These are phyloP conservation scores for Siphonodentalium dalli DNA, from an alignment of 2,888 invertebrate genomes.

Conservation along the genomic window DNA sequence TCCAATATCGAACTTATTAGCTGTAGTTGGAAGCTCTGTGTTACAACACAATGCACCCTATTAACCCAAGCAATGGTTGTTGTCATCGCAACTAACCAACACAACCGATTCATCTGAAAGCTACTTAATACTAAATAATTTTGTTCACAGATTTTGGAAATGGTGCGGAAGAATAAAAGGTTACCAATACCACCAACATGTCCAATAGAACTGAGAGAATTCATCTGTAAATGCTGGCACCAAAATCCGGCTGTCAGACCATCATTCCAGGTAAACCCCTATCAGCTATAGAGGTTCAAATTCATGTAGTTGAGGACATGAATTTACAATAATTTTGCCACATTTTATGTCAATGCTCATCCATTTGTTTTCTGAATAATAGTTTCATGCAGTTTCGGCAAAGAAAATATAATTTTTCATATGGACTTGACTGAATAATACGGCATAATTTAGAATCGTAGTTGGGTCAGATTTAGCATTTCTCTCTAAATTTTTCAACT, in stretches of 20 bases:
- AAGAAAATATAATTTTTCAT: background rate
- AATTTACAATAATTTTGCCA: background rate
- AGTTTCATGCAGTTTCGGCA: background rate
- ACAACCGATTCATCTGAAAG: too few species aligned
- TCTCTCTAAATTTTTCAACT: too few species aligned
- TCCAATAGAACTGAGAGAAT: conserved; percentile 39
- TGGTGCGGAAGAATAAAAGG: conserved; percentile 44
- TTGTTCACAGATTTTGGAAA: conserved; percentile 48
- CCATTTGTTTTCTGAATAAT: background rate
- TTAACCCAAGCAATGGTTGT: too few species aligned
- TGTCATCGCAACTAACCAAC: too few species aligned
- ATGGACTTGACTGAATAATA: background rate
- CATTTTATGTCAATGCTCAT: background rate
- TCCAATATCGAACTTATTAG: too few species aligned
- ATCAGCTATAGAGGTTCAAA: background rate
- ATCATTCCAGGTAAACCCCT: conserved; percentile 50
- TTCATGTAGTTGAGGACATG: background rate
- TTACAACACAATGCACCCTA: too few species aligned
- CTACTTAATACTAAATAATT: too few species aligned
- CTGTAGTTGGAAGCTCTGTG: too few species aligned
- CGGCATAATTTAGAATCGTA: too few species aligned
- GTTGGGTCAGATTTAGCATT: too few species aligned
- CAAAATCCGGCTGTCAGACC: conserved; percentile 52
- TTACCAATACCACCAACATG: conserved; percentile 48
- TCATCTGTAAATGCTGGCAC: conserved; percentile 56